These are phyloP conservation scores for Torymus aiolomorphi DNA, from an alignment of 2,888 invertebrate genomes.

Conservation along the genomic window DNA sequence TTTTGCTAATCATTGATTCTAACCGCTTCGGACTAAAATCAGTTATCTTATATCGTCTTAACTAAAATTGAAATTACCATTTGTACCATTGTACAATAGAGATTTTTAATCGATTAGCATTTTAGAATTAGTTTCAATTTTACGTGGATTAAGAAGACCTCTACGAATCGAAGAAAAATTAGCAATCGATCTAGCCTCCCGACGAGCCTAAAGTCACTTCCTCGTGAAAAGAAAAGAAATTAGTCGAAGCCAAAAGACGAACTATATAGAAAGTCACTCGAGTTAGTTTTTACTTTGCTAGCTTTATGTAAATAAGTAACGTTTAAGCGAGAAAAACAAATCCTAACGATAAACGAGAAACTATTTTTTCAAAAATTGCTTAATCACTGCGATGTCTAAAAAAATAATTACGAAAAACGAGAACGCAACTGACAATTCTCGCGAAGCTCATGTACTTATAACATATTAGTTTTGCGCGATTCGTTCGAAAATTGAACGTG, in stretches of 20 bases:
- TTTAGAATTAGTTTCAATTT: constrained; percentile 2
- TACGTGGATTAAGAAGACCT: background rate
- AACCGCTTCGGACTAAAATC: constrained; percentile 8
- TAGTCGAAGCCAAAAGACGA: constrained; percentile 32
- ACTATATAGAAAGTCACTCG: constrained; percentile 37
- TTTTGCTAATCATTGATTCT: constrained; percentile 30
- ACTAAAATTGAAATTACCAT: constrained; percentile 7
- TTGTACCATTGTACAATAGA: constrained; percentile 32
- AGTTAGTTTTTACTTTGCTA: constrained; percentile 43
- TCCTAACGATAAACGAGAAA: constrained; percentile 20
- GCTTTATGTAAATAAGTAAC: constrained; percentile 44
- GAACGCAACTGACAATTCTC: constrained; percentile 31
- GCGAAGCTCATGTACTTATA: constrained; percentile 46
- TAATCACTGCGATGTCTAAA: constrained; percentile 3
- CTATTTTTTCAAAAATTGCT: constrained; percentile 51
- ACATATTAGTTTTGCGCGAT: constrained; percentile 31
- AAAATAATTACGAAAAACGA: background rate
- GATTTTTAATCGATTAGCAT: constrained; percentile 14
- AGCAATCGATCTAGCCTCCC: constrained; percentile 6
- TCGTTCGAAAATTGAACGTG: constrained; percentile 19
- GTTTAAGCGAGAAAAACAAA: constrained; percentile 10
- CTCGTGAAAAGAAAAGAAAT: constrained; percentile 16
- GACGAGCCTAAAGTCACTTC: constrained; percentile 30
- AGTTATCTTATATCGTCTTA: background rate
- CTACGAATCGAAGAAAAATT: background rate